Evolutionary conservation across 2,797 vertebrate species (phyloP), one percentile per base, ranked within the genome.

Genomic region (Arnoldichthys spilopterus): DNA sequence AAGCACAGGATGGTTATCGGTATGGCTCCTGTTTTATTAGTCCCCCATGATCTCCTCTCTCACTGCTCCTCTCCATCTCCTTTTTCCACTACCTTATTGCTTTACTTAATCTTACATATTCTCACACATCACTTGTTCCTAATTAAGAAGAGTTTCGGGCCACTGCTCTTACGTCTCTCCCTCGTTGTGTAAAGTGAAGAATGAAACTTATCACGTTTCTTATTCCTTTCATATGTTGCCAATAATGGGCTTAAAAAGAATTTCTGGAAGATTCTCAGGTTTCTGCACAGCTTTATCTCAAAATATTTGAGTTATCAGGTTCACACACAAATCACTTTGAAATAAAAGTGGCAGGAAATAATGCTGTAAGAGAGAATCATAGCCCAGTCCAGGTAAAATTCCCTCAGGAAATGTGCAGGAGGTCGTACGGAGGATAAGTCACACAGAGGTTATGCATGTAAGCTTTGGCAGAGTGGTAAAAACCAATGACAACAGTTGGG

Each of bases 1-100:
- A 95, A 96, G 86, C 89, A 90, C 71, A 92, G 95, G 77, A 95
- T 97, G 81, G 70, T 97, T 69, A 78, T 97, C 79, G 96, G 96
- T 96, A 94, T 9, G 74, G 12, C 45, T 61, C 22, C 6, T 73
- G 45, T 22, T 56, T 72, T 80, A 74, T 56, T 66, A 51, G 72
- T n/a, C 9, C 53, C 16, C 37, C 49, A 16, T 71, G 54, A 9
- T 37, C 49, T 74, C 28, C 75, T 74, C 49, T 45, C 45, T 74
- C 40, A 76, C 54, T 76, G 68, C 49, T 53, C 64, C 61, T n/a
- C n/a, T n/a, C 69, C 67, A 45, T 70, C 47, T 69, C 62, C 59
- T 30, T 72, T 68, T 66, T 62, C 81, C 51, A 79, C 56, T 74
- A 43, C 74, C 62, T 37, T 77, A n/a, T 79, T 84, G 24, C 74